Evolutionary conservation across 2,797 vertebrate genomes (phyloP), one percentile per base, ranked within the genome.

Genomic region (Pelochelys cantorii): DNA sequence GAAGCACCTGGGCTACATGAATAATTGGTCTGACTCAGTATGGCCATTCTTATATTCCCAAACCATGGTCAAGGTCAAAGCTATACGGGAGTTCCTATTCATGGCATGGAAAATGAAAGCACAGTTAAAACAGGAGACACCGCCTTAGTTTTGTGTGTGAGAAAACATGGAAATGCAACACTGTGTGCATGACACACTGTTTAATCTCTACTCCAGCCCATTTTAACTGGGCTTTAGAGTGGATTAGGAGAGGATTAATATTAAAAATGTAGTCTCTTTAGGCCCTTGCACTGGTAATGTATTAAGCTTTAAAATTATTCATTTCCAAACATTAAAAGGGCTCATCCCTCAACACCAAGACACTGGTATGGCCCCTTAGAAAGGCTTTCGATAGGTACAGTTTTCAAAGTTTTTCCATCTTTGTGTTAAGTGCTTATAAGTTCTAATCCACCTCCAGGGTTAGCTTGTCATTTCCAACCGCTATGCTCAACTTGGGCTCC

Each of bases 51-150:
- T 20, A 68, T 68, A 31, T n/a, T n/a, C 62, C n/a, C n/a, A 14
- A n/a, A n/a, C 17, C 17, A 65, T 7, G 15, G 7, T 65, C 31
- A 29, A 62, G 60, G 29, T 62, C 29, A 62, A 7, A 15, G 29
- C 60, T 8, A 65, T 8, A 65, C 17, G n/a, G 62, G 31, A n/a
- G 31, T 34, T 68, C 62, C 31, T 68, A 34, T 68, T 7, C 9
- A 17, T 34, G 62, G 9, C 62, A 68, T 68, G n/a, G 62, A 55
- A 86, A 88, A 90, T 65, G 90, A 92, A 96, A 86, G 71, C 20
- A 91, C 84, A 31, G 10, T 80, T 93, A 89, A 84, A 95, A 78
- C 23, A 93, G 94, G 68, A 75, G 74, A 90, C 80, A 94, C 54
- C 9, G 78, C 80, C 95, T 93, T 71, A 57, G 81, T 89, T 55